Conservation (phyloP, 2,113 vertebrate species). For the Machaerirhynchus nigripectus region DNA sequence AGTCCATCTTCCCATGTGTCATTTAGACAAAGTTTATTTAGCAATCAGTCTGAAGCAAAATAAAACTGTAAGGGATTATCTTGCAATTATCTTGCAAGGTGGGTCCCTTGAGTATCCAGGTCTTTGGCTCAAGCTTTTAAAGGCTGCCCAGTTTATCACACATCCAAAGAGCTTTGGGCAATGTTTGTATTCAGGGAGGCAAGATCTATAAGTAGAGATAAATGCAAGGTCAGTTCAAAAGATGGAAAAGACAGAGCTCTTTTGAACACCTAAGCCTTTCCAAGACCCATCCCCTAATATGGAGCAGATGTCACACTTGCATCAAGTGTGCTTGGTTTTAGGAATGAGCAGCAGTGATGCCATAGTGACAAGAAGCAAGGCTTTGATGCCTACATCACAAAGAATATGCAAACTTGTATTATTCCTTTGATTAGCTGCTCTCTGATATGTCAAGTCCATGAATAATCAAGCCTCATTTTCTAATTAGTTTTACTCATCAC, state of each 20-base stretch:
- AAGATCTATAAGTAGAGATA: background rate
- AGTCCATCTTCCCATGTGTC: background rate
- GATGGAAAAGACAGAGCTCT: background rate
- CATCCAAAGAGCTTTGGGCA: background rate
- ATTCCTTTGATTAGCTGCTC: conserved; percentile 43
- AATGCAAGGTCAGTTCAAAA: background rate
- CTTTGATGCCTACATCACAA: conserved; percentile 28
- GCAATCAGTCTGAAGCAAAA: background rate
- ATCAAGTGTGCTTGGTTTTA: background rate
- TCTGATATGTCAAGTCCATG: conserved; percentile 41
- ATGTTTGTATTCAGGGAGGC: background rate
- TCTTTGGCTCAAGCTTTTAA: background rate
- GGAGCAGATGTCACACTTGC: fast-evolving
- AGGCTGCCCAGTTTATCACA: background rate
- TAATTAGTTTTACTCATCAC: conserved; percentile 57
- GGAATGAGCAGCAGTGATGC: background rate
- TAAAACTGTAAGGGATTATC: background rate
- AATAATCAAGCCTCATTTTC: conserved; percentile 64
- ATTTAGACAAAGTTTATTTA: background rate
- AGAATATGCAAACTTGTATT: conserved; percentile 35
- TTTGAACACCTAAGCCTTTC: background rate
- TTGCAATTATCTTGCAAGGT: background rate
- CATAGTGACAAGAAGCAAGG: background rate
- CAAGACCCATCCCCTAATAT: fast-evolving
- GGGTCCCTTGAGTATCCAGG: background rate